A percentile compares a stretch with the other conserved stretches of the same genome.
Evolutionary conservation across 2,888 invertebrate genomes (phyloP).

Genomic region (Acholoe squamosa): DNA sequence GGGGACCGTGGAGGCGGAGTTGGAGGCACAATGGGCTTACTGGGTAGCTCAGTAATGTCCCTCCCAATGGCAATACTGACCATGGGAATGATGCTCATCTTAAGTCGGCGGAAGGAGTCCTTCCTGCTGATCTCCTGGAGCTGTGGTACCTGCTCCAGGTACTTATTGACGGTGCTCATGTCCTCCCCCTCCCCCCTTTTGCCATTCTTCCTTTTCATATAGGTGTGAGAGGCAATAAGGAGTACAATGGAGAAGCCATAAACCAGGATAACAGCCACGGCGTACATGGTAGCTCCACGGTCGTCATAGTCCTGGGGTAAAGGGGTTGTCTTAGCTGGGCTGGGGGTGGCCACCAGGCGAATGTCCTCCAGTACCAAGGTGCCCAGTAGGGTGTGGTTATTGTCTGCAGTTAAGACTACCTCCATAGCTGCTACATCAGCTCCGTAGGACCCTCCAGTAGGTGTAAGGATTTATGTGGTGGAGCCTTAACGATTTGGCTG

Average conservation of each 20-base stretch:
- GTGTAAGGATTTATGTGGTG: too few relatives aligned
- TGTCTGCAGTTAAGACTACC: slow-evolving; percentile 22
- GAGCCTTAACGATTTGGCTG: too few relatives aligned
- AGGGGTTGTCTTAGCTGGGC: not conserved
- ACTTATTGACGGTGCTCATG: slow-evolving; percentile 71
- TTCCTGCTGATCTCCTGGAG: slow-evolving; percentile 69
- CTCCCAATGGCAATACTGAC: slow-evolving; percentile 44
- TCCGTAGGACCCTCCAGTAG: too few relatives aligned
- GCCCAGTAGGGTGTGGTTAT: slow-evolving; percentile 31
- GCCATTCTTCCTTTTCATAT: slow-evolving; percentile 71
- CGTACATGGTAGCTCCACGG: slow-evolving; percentile 81
- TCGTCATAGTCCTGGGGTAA: slow-evolving; percentile 32
- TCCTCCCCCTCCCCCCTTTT: slow-evolving; percentile 67
- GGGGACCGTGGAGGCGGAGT: not conserved
- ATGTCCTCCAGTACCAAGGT: not conserved
- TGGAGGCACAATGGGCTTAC: not conserved
- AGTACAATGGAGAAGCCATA: slow-evolving; percentile 82
- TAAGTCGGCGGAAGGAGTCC: slow-evolving; percentile 69
- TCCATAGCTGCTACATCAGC: not conserved
- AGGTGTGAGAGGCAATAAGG: slow-evolving; percentile 82
- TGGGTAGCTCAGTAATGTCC: not conserved
- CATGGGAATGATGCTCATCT: slow-evolving; percentile 67
- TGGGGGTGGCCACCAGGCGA: not conserved
- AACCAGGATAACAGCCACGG: slow-evolving; percentile 82
- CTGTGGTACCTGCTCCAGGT: slow-evolving; percentile 70